Conservation (phyloP, 2,888 invertebrate genomes). For the Thumatha senex region DNA sequence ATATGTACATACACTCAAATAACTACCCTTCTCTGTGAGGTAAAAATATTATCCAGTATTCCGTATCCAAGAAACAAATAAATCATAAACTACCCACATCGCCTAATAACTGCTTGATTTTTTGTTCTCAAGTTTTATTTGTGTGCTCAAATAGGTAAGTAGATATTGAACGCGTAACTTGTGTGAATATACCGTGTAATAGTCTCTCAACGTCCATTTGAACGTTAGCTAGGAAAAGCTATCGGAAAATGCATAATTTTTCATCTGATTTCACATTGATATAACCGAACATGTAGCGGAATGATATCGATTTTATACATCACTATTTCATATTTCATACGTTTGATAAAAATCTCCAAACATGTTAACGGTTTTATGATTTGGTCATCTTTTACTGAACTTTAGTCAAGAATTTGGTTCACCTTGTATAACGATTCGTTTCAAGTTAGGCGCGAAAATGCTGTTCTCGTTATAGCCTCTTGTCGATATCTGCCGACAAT, state of each 20-base stretch:
- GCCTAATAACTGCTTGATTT: not conserved
- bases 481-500: too few species aligned
- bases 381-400: too few species aligned
- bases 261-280: slow-evolving; percentile 77
- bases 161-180: slow-evolving; percentile 27
- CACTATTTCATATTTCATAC: slow-evolving; percentile 40
- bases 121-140: not conserved
- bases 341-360: slow-evolving; percentile 39
- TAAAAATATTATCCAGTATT: too few species aligned
- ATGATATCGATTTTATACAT: slow-evolving; percentile 38
- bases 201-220: slow-evolving; percentile 62
- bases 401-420: too few species aligned
- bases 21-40: too few species aligned
- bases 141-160: not conserved
- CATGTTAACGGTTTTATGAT: slow-evolving; percentile 10
- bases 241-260: slow-evolving; percentile 80
- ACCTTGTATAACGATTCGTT: too few species aligned
- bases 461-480: too few species aligned
- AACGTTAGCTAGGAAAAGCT: slow-evolving; percentile 58
- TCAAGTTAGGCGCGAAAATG: too few species aligned
- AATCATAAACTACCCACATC: too few species aligned
- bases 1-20: too few species aligned
- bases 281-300: slow-evolving; percentile 41
- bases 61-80: too few species aligned
- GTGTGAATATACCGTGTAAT: slow-evolving; percentile 70